phyloP scores from a whole-genome alignment of 2,888 invertebrate genomes.

The Villa cingulata region DNA sequence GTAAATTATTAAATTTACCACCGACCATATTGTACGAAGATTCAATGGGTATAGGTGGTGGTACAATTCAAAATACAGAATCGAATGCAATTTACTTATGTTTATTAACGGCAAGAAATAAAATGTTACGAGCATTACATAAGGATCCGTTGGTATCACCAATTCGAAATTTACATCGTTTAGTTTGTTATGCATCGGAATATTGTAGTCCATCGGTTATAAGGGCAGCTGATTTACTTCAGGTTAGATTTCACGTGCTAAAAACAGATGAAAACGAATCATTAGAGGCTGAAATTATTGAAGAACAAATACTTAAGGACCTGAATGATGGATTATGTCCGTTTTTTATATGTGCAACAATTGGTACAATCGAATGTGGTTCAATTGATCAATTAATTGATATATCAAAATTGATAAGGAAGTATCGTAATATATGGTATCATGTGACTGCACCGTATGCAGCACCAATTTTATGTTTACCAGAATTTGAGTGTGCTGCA shows the following conservation, averaged over 20 bases:
- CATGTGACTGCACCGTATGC: constrained; percentile 11
- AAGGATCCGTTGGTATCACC: not conserved
- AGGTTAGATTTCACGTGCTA: not conserved
- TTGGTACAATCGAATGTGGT: constrained; percentile 9
- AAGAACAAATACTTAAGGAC: constrained; percentile 5
- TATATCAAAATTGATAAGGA: not conserved
- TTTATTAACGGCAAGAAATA: constrained; percentile 8
- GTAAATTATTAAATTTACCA: constrained; percentile 52
- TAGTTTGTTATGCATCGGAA: constrained; percentile 6
- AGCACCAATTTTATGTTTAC: constrained; percentile 1
- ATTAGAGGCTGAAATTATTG: constrained; percentile 1
- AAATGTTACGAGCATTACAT: not conserved
- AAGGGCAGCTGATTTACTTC: constrained; percentile 3
- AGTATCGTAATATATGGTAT: constrained; percentile 7
- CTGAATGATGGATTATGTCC: constrained; percentile 5
- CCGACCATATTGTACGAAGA: constrained; percentile 54
- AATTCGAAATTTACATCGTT: not conserved
- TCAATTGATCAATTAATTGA: constrained; percentile 7
- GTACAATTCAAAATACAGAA: constrained; percentile 45
- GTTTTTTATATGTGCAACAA: constrained; percentile 3
- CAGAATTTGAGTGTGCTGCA: constrained; percentile 5
- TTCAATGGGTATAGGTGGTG: constrained; percentile 57
- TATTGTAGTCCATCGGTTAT: constrained; percentile 4
- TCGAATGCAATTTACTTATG: constrained; percentile 4
- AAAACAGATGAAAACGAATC: not conserved